Percentiles rank a stretch among this genome's conserved stretches.
Evolutionary conservation across 2,888 invertebrate genomes (phyloP).

Genomic region (Megaustenia siamemsis): DNA sequence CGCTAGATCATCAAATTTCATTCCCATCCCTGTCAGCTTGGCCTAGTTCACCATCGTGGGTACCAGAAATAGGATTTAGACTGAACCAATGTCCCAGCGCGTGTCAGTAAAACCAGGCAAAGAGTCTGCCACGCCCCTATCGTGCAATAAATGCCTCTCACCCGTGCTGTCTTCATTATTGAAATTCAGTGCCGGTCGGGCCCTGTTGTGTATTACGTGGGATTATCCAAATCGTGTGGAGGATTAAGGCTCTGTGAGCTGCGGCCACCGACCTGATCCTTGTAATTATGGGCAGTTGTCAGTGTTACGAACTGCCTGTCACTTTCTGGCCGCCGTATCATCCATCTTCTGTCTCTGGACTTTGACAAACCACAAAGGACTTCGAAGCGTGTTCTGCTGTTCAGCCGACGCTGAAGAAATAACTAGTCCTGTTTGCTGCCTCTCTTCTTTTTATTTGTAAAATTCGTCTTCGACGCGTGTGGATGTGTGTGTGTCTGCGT

Average conservation of each 20-base stretch:
- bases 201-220: conserved; percentile 27
- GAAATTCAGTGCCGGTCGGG: neutral
- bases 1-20: no score
- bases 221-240: conserved; percentile 28
- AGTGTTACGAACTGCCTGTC: conserved; percentile 34
- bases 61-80: neutral
- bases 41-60: neutral
- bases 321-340: conserved; percentile 4
- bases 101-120: no score
- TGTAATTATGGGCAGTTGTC: conserved; percentile 28
- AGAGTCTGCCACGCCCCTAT: neutral
- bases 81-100: neutral
- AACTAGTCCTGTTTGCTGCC: neutral
- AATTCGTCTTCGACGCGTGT: no score
- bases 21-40: neutral
- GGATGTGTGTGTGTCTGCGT: no score
- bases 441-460: neutral
- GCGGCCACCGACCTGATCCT: neutral
- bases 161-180: neutral
- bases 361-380: neutral
- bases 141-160: neutral
- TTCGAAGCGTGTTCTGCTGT: neutral
- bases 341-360: conserved; percentile 9
- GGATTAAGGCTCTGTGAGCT: conserved; percentile 12
- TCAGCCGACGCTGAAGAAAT: neutral